These are phyloP conservation scores for Ptychoptera contaminata DNA, from an alignment of 2,888 invertebrate species.

Conservation along the genomic window DNA sequence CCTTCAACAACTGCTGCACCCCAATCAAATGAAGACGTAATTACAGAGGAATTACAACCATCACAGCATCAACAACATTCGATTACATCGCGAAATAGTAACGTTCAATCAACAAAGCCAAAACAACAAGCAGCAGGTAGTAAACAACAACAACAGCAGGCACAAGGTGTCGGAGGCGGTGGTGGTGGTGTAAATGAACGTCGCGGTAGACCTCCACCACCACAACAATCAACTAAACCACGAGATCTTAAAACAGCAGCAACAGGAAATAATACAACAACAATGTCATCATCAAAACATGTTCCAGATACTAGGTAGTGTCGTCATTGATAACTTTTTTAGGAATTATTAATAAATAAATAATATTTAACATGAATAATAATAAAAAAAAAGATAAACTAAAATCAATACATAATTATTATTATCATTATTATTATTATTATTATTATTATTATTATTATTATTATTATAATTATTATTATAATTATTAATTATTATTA, in stretches of 20 bases:
- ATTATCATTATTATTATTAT: no score
- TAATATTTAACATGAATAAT: background rate
- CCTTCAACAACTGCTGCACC: slow-evolving; percentile 12
- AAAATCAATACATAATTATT: no score
- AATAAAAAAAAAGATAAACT: background rate
- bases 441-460: no score
- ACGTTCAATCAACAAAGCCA: background rate
- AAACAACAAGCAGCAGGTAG: background rate
- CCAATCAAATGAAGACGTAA: slow-evolving; percentile 10
- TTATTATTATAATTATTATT: no score
- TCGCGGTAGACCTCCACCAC: slow-evolving; percentile 13
- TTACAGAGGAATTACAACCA: background rate
- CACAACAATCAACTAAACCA: slow-evolving; percentile 25
- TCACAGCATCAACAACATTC: background rate
- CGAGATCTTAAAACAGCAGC: slow-evolving; percentile 16
- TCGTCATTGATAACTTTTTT: slow-evolving; percentile 14
- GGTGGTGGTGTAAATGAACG: slow-evolving; percentile 13
- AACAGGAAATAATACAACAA: no score
- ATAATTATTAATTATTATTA: no score
- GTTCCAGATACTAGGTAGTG: slow-evolving; percentile 34
- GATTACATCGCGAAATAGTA: background rate
- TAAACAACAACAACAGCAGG: no score
- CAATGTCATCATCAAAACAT: slow-evolving; percentile 27
- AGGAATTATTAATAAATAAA: background rate
- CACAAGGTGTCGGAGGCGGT: slow-evolving; percentile 13